Percentiles rank a stretch among this genome's conserved stretches.
phyloP scores from a whole-genome alignment of 2,888 invertebrate genomes.

The Heliconius hortense region DNA sequence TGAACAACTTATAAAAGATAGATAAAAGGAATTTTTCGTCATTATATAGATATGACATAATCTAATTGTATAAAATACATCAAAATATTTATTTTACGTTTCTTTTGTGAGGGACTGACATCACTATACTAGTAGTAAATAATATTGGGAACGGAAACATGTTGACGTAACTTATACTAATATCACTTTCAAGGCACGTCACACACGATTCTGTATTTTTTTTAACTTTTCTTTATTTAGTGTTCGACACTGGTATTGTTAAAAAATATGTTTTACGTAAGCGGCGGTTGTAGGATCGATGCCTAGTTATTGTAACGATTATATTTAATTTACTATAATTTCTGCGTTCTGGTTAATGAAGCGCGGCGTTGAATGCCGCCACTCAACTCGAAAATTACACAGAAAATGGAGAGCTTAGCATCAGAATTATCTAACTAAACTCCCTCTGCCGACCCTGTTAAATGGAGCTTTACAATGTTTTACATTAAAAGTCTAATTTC shows the following conservation, averaged over 20 bases:
- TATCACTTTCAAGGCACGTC: constrained; percentile 23
- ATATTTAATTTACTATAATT: background rate
- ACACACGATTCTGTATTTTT: constrained; percentile 1
- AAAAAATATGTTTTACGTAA: background rate
- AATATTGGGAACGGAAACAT: constrained; percentile 27
- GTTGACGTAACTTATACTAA: constrained; percentile 27
- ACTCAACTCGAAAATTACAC: background rate
- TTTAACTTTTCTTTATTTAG: constrained; percentile 8
- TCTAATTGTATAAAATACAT: background rate
- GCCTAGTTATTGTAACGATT: background rate
- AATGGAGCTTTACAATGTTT: too few species aligned
- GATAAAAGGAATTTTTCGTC: background rate
- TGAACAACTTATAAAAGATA: background rate
- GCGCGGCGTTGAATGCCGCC: too few species aligned
- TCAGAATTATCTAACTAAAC: background rate
- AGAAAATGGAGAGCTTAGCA: background rate
- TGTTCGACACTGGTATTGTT: background rate
- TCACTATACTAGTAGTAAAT: constrained; percentile 10
- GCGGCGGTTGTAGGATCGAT: background rate
- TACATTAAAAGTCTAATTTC: too few species aligned
- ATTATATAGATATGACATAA: background rate
- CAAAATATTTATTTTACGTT: background rate
- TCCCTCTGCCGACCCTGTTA: background rate
- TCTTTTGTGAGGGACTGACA: constrained; percentile 16
- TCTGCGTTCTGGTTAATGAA: background rate